Evolutionary conservation across 2,888 invertebrate species (phyloP).

Genomic region (Saturnia pavonia): DNA sequence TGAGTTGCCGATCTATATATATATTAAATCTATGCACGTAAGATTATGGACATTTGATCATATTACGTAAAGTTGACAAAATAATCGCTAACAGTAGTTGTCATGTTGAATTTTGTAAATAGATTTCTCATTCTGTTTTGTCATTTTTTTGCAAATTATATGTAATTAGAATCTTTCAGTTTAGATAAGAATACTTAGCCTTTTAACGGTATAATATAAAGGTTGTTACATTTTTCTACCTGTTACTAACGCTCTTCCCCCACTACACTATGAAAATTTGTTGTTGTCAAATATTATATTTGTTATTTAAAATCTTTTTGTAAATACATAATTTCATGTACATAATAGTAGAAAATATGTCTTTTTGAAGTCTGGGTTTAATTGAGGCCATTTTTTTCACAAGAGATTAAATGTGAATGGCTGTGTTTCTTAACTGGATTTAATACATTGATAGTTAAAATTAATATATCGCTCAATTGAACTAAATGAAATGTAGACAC

Average conservation of each 20-base stretch:
- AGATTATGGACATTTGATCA: too few relatives aligned
- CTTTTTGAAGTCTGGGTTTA: neutral
- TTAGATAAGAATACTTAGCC: neutral
- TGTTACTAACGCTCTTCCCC: neutral
- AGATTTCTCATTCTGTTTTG: too few relatives aligned
- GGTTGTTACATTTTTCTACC: neutral
- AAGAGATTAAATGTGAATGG: too few relatives aligned
- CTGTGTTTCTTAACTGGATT: too few relatives aligned
- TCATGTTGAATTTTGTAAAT: too few relatives aligned
- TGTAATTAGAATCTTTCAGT: neutral
- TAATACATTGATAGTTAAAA: too few relatives aligned
- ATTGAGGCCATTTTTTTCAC: too few relatives aligned
- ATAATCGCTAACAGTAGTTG: neutral
- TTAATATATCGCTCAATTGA: too few relatives aligned
- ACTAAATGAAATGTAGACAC: too few relatives aligned
- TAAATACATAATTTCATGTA: neutral
- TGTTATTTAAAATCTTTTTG: neutral
- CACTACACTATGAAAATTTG: neutral
- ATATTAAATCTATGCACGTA: too few relatives aligned
- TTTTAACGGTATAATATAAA: neutral
- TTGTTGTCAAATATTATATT: neutral
- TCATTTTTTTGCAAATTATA: too few relatives aligned
- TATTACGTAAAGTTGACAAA: neutral
- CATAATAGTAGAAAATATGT: neutral
- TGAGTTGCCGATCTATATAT: too few relatives aligned